Conservation (phyloP, 2,888 invertebrate genomes). For the Apantesis nais region DNA sequence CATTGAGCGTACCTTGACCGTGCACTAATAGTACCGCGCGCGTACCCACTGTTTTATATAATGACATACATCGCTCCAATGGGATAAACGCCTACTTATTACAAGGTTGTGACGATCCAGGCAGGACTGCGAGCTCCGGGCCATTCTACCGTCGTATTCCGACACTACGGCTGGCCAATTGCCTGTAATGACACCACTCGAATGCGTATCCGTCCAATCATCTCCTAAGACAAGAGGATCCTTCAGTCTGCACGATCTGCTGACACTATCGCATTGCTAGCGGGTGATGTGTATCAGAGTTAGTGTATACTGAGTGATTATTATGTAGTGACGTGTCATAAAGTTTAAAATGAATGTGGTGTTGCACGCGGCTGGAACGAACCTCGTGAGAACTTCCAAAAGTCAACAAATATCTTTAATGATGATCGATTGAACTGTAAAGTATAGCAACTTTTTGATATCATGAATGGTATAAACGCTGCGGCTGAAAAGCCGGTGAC, state of each 20-base stretch:
- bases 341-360: constrained; percentile 45
- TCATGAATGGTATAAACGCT: constrained; percentile 77
- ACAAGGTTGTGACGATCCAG: constrained; percentile 80
- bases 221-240: constrained; percentile 78
- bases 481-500: constrained; percentile 66
- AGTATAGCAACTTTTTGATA: constrained; percentile 54
- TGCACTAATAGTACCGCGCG: constrained; percentile 70
- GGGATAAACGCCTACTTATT: constrained; percentile 80
- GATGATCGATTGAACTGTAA: constrained; percentile 63
- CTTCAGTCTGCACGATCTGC: constrained; percentile 67
- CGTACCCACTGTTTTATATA: constrained; percentile 73
- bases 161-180: constrained; percentile 77
- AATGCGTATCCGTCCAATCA: constrained; percentile 81
- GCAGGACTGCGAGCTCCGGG: constrained; percentile 70
- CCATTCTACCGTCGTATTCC: constrained; percentile 64
- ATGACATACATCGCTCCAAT: constrained; percentile 79
- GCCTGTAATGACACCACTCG: constrained; percentile 80
- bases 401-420: constrained; percentile 46
- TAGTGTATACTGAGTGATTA: constrained; percentile 45
- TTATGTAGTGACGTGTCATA: constrained; percentile 39
- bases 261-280: constrained; percentile 54
- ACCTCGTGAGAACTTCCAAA: constrained; percentile 37
- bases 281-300: constrained; percentile 37
- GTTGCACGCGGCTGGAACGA: constrained; percentile 29
- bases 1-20: constrained; percentile 78